Base-by-base conservation (phyloP, 2,113 vertebrate genomes). In the Terrapene triunguis region DNA sequence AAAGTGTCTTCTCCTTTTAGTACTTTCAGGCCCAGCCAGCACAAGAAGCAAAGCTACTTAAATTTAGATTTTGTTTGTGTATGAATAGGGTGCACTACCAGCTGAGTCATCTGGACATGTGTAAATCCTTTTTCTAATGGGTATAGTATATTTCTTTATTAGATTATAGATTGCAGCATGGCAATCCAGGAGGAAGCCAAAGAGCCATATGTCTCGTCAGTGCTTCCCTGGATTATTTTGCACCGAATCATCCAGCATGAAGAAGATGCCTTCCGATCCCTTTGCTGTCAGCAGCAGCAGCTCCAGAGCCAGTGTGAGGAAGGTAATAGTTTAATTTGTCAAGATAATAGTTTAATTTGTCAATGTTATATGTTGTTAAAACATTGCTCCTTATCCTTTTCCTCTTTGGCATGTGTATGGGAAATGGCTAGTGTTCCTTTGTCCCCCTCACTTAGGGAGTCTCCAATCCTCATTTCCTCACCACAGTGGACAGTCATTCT, bases 101-200 rank as follows among this genome's bases (percentile, higher is more conserved):
- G 0, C 42, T 65, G 29, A 4, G 5, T 44, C 87, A 24, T 89
- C 89, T 42, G 72, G 42, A n/a, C 89, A 38, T 6, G 48, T 84
- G 69, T 0, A 0, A 59, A 55, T 78, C 24, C 6, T 35, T 93
- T 35, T 92, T 44, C 22, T 78, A 13, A 25, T 38, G 10, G 79
- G 21, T n/a, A 24, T 17, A n/a, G 19, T 90, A 3, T 95, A 22
- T 87, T 95, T 91, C 87, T 82, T 85, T 44, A 1, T 44, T 82
- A 99, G 99, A 97, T 99, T 95, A 99, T 99, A 54, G 99, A 99
- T 92, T 99, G 98, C 84, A 99, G 99, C 98, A 99, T 99, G 99
- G 98, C 98, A 6, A 96, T 99, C 38, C 99, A 99, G 3, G 99
- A 99, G 9, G 99, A 99, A 27, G 98, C 98, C 53, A 99, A 99